These are phyloP conservation scores for Drosophila tropicalis DNA, from an alignment of 1,140 invertebrate genomes.

Conservation along the genomic window DNA sequence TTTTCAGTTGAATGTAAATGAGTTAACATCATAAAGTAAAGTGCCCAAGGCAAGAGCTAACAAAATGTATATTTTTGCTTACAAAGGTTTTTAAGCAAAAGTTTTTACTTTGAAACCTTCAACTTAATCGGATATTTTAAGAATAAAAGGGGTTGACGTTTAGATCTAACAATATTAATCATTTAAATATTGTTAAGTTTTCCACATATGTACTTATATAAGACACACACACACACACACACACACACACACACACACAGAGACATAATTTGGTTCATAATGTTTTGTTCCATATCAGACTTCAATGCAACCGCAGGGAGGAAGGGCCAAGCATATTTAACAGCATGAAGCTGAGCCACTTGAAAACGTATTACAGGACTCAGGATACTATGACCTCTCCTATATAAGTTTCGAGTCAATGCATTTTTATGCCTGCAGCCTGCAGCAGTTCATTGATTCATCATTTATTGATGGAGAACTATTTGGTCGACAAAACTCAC, in stretches of 20 bases:
- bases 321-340: neutral
- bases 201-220: neutral
- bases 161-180: no score
- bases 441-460: neutral
- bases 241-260: no score
- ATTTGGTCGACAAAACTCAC: neutral
- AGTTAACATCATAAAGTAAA: neutral
- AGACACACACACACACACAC: no score
- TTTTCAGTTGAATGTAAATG: neutral
- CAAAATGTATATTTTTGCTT: no score
- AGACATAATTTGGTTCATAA: neutral
- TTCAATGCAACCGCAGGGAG: slow-evolving; percentile 8
- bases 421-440: neutral
- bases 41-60: no score
- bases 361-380: no score
- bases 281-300: neutral
- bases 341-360: neutral
- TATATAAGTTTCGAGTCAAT: slow-evolving; percentile 6
- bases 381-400: neutral
- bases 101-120: no score
- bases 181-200: no score
- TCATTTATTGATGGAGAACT: slow-evolving; percentile 2
- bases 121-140: no score
- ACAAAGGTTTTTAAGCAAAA: no score
- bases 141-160: no score